Evolutionary conservation across 2,797 vertebrate species (phyloP).

Genomic region (Australoheros facetus): DNA sequence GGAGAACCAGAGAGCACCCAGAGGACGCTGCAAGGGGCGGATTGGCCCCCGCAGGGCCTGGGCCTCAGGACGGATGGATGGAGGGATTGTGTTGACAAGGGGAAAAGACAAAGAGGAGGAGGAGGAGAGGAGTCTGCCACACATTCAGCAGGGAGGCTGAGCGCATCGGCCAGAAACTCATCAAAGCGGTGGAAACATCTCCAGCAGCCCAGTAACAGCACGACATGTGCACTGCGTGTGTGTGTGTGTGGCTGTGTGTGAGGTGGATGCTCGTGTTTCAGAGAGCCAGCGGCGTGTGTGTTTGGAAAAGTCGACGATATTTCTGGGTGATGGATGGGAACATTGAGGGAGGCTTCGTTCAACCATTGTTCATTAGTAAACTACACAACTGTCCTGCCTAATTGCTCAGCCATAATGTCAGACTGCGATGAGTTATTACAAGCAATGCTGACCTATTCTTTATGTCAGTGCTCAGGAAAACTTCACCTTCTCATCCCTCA

Average conservation of each 20-base stretch:
- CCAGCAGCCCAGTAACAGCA: slow-evolving; percentile 72
- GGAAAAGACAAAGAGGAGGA: slow-evolving; percentile 69
- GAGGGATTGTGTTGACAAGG: slow-evolving; percentile 80
- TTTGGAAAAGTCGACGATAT: slow-evolving; percentile 52
- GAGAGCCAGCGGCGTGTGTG: slow-evolving; percentile 10
- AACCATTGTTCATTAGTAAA: slow-evolving; percentile 75
- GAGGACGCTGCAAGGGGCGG: slow-evolving; percentile 75
- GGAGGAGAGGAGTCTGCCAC: slow-evolving; percentile 70
- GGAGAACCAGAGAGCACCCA: slow-evolving; percentile 71
- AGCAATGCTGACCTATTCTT: slow-evolving; percentile 46
- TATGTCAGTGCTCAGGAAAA: slow-evolving; percentile 33
- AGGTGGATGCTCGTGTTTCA: slow-evolving; percentile 10
- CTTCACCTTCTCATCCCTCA: slow-evolving; percentile 39
- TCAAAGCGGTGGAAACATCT: slow-evolving; percentile 76
- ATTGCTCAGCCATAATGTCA: slow-evolving; percentile 72
- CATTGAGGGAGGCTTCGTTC: slow-evolving; percentile 63
- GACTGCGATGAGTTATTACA: slow-evolving; percentile 59
- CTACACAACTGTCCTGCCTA: slow-evolving; percentile 68
- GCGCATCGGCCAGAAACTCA: slow-evolving; percentile 76
- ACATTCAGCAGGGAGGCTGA: slow-evolving; percentile 77
- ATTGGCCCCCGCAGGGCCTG: slow-evolving; percentile 64
- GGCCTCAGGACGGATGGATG: slow-evolving; percentile 70
- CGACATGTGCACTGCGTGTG: slow-evolving; percentile 23
- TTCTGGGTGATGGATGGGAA: slow-evolving; percentile 72
- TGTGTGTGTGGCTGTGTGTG: slow-evolving; percentile 20